These are phyloP conservation scores for Aegithalos caudatus DNA, from an alignment of 2,113 vertebrate genomes.

Conservation along the genomic window DNA sequence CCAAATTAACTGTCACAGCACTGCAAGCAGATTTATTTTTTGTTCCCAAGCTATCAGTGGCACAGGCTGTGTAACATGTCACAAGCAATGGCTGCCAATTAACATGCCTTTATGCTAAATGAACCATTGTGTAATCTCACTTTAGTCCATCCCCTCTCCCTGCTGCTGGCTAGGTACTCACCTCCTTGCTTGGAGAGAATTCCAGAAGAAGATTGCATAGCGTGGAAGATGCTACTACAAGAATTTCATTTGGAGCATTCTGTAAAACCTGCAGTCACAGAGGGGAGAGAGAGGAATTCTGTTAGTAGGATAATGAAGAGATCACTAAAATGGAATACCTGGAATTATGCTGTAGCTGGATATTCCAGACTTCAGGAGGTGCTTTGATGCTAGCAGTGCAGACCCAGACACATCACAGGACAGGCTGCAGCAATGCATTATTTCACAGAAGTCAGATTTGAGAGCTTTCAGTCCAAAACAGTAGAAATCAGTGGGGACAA, in stretches of 20 bases:
- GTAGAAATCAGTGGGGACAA: not conserved
- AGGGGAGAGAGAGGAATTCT: not conserved
- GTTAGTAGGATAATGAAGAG: not conserved
- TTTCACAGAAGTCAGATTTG: not conserved
- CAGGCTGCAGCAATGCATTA: not conserved
- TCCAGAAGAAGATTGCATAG: constrained; percentile 98
- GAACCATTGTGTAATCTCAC: not conserved
- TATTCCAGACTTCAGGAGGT: not conserved
- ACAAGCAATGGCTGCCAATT: not conserved
- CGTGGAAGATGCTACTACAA: constrained; percentile 97
- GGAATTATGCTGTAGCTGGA: not conserved
- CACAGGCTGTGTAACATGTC: not conserved
- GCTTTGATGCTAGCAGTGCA: not conserved
- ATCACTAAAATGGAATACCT: not conserved
- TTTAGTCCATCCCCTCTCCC: not conserved
- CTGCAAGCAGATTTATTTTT: not conserved
- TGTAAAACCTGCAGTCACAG: constrained; percentile 85
- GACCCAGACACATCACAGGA: not conserved
- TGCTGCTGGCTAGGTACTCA: constrained; percentile 60
- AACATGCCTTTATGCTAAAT: not conserved
- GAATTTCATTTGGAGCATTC: constrained; percentile 96
- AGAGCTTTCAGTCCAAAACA: not conserved
- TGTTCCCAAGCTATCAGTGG: not conserved
- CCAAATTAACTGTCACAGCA: not conserved
- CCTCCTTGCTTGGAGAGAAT: constrained; percentile 99